Evolutionary conservation across 2,797 vertebrate species (phyloP).

Genomic region (Sebastes minor): DNA sequence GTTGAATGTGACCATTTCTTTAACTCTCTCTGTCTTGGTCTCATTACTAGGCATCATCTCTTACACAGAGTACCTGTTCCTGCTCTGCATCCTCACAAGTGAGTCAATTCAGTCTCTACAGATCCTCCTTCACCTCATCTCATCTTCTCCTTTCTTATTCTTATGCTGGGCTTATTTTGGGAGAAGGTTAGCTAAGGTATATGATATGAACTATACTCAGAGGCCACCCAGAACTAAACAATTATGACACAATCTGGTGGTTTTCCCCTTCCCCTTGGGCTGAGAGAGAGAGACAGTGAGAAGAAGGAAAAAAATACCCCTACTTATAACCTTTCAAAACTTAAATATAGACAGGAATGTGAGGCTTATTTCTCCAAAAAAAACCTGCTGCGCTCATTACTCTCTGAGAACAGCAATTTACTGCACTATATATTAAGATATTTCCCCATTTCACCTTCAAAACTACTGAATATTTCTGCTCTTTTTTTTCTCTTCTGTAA

Average conservation of each 20-base stretch:
- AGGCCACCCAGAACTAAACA: constrained; percentile 35
- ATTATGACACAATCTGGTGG: constrained; percentile 23
- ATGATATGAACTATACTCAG: not conserved
- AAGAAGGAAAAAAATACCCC: not conserved
- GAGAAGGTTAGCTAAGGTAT: not conserved
- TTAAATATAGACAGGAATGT: not conserved
- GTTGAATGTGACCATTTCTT: constrained; percentile 51
- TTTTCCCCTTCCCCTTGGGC: constrained; percentile 18
- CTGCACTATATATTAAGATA: not conserved
- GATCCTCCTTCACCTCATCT: not conserved
- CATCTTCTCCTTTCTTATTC: not conserved
- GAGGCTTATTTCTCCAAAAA: not conserved
- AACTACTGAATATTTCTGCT: not conserved
- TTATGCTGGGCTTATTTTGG: not conserved
- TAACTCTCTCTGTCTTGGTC: constrained; percentile 56
- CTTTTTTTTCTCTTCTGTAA: not conserved
- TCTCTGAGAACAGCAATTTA: not conserved
- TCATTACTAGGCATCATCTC: constrained; percentile 91
- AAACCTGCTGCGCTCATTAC: not conserved
- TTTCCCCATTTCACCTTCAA: not conserved
- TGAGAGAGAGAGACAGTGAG: not conserved
- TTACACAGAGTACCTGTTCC: constrained; percentile 98
- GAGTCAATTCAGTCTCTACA: constrained; percentile 75
- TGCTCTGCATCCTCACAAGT: constrained; percentile 99
- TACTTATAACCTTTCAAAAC: not conserved